A percentile compares a stretch with the other conserved stretches of the same genome.
phyloP scores from a whole-genome alignment of 2,888 invertebrate genomes.

The Liopterus haemorrhoidalis region DNA sequence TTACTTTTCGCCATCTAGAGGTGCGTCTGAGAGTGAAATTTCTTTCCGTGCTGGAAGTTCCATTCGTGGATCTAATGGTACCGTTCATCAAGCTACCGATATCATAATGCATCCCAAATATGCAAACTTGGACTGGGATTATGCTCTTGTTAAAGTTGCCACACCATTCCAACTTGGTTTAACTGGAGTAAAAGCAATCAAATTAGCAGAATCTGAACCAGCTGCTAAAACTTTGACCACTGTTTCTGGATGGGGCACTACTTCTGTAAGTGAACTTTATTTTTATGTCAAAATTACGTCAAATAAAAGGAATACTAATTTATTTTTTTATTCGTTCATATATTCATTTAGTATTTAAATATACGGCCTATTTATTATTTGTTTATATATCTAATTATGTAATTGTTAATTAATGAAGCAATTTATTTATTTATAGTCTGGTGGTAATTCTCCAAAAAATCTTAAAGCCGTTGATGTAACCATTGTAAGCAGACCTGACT shows the following conservation, averaged over 20 bases:
- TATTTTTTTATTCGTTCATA: too few relatives aligned
- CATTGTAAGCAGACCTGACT: too few relatives aligned
- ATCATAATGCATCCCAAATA: slow-evolving; percentile 5
- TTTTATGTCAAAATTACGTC: too few relatives aligned
- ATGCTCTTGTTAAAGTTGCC: background rate
- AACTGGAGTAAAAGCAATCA: slow-evolving; percentile 22
- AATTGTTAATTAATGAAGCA: too few relatives aligned
- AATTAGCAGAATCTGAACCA: background rate
- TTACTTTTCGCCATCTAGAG: too few relatives aligned
- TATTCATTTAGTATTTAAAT: too few relatives aligned
- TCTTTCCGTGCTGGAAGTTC: slow-evolving; percentile 4
- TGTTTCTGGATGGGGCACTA: slow-evolving; percentile 21
- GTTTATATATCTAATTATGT: too few relatives aligned
- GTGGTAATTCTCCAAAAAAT: slow-evolving; percentile 30
- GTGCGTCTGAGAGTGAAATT: too few relatives aligned
- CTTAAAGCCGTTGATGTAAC: slow-evolving; percentile 38
- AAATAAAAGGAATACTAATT: too few relatives aligned
- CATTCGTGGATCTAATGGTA: background rate
- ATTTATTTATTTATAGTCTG: too few relatives aligned
- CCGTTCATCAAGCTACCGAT: background rate
- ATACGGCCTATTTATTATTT: too few relatives aligned
- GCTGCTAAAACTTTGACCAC: background rate
- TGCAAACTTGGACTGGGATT: background rate
- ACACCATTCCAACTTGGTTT: slow-evolving; percentile 10
- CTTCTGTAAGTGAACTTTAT: slow-evolving; percentile 6